Evolutionary conservation across 2,888 invertebrate genomes (phyloP).

Genomic region (Tinea semifulvella): DNA sequence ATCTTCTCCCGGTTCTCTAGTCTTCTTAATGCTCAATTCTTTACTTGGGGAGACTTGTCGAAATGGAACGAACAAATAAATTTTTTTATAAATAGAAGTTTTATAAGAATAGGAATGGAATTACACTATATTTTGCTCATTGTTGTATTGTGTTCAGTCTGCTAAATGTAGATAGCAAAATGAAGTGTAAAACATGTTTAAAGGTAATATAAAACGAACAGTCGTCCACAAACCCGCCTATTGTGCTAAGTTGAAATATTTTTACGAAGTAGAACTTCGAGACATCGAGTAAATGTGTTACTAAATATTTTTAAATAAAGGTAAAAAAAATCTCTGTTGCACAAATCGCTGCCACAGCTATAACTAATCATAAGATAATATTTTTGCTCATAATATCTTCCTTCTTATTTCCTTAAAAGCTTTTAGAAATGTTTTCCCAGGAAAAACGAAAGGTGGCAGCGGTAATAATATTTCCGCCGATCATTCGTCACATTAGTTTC

Average conservation of each 20-base stretch:
- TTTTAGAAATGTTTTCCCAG: constrained; percentile 34
- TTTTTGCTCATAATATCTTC: constrained; percentile 55
- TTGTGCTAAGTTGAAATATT: constrained; percentile 33
- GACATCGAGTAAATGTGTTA: constrained; percentile 65
- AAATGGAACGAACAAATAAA: not conserved
- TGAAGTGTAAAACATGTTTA: not conserved
- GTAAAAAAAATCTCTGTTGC: constrained; percentile 31
- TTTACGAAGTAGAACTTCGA: constrained; percentile 43
- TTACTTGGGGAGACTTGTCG: not conserved
- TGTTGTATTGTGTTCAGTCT: not conserved
- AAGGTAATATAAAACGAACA: not conserved
- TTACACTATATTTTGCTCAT: not conserved
- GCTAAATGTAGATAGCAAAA: not conserved
- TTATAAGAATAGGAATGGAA: not conserved
- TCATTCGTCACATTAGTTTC: constrained; percentile 34
- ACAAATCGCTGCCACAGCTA: constrained; percentile 42
- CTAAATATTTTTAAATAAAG: constrained; percentile 35
- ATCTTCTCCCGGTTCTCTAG: not conserved
- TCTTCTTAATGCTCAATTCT: not conserved
- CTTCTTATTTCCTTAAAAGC: constrained; percentile 32
- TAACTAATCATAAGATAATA: constrained; percentile 29
- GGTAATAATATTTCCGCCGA: constrained; percentile 30
- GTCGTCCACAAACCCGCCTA: constrained; percentile 10
- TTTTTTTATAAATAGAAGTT: not conserved
- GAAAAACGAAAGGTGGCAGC: constrained; percentile 31